phyloP scores from a whole-genome alignment of 2,888 invertebrate genomes.

The Dasysyrphus albostriatus region DNA sequence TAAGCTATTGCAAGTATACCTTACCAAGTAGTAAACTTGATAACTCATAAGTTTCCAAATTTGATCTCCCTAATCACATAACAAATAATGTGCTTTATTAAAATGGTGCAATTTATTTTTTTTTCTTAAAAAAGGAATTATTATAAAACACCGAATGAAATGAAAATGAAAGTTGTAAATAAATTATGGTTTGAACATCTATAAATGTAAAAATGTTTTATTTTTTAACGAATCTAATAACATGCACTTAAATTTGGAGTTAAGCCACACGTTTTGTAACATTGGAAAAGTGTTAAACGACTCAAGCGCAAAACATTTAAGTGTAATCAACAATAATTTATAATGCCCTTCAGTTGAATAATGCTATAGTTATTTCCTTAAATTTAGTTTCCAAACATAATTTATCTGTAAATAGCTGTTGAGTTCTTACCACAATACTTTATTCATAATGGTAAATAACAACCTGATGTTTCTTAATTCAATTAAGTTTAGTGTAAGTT shows the following conservation, averaged over 20 bases:
- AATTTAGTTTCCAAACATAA: neutral
- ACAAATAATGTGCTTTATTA: conserved; percentile 13
- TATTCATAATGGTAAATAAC: neutral
- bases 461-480: neutral
- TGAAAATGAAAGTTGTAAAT: conserved; percentile 17
- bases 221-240: conserved; percentile 48
- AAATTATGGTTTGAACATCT: conserved; percentile 3
- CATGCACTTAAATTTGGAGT: conserved; percentile 1
- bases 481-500: neutral
- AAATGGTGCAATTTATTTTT: conserved; percentile 11
- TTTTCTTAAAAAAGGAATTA: conserved; percentile 26
- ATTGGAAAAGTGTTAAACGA: neutral
- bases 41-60: conserved; percentile 5
- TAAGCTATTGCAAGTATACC: neutral
- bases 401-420: neutral
- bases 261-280: conserved; percentile 4
- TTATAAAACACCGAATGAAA: conserved; percentile 20
- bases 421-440: neutral
- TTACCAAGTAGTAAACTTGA: neutral
- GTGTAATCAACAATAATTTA: neutral
- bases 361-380: neutral
- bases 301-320: conserved; percentile 5
- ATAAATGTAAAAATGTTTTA: neutral
- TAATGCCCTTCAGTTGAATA: conserved; percentile 3
- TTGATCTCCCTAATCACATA: conserved; percentile 4